Evolutionary conservation across 2,888 invertebrate genomes (phyloP).

Genomic region (Hermaeophaga mercurialis): DNA sequence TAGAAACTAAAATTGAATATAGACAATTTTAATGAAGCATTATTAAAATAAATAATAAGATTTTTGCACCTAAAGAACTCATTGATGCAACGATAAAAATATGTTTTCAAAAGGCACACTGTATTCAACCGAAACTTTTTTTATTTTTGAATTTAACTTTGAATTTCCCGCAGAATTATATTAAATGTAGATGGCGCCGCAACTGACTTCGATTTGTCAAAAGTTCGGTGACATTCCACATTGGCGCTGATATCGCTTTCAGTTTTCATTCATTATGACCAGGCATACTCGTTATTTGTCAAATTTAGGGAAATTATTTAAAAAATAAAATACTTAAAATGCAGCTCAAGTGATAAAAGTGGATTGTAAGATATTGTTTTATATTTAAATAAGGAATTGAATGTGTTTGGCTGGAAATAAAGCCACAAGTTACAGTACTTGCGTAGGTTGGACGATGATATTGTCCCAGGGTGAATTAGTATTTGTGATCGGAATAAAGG

Average conservation of each 20-base stretch:
- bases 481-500: conserved; percentile 49
- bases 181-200: conserved; percentile 21
- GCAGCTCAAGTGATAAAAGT: conserved; percentile 42
- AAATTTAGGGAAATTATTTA: conserved; percentile 43
- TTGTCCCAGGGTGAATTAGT: conserved; percentile 50
- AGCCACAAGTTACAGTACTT: conserved; percentile 28
- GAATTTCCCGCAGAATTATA: conserved; percentile 26
- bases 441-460: conserved; percentile 57
- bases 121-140: no score
- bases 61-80: no score
- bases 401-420: conserved; percentile 12
- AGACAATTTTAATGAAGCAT: no score
- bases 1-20: no score
- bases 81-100: no score
- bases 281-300: conserved; percentile 50
- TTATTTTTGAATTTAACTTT: no score
- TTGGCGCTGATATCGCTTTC: conserved; percentile 41
- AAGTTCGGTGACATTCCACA: conserved; percentile 38
- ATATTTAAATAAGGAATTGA: conserved; percentile 13
- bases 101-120: no score
- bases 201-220: conserved; percentile 28
- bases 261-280: conserved; percentile 52
- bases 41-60: no score
- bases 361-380: conserved; percentile 38
- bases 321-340: conserved; percentile 34